Percentiles rank a stretch among this genome's conserved stretches.
Evolutionary conservation across 2,113 vertebrate genomes (phyloP).

Genomic region (Petrocephalus zakoni): DNA sequence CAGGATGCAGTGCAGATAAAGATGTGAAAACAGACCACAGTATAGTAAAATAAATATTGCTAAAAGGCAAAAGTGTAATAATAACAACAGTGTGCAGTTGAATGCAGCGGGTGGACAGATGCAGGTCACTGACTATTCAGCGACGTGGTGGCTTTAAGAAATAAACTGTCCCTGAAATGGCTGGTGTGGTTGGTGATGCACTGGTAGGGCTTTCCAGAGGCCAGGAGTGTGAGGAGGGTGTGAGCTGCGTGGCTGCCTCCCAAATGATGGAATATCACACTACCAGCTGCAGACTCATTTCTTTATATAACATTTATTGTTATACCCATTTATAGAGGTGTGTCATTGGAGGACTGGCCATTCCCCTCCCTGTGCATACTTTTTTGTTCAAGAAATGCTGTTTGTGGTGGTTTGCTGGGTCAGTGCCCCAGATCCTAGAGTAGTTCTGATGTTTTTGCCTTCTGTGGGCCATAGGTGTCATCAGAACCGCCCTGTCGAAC

Average conservation of each 20-base stretch:
- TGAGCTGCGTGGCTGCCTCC: background rate
- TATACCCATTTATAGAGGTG: background rate
- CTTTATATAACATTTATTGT: background rate
- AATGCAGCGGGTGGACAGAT: background rate
- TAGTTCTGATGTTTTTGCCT: background rate
- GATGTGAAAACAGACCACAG: background rate
- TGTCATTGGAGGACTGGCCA: background rate
- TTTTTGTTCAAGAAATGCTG: background rate
- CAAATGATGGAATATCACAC: background rate
- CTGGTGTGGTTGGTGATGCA: background rate
- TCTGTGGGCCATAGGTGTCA: constrained; percentile 65
- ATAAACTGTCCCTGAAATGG: background rate
- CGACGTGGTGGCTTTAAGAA: background rate
- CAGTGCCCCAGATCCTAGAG: background rate
- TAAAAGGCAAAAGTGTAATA: background rate
- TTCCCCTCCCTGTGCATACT: background rate
- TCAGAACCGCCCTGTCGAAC: constrained; percentile 81
- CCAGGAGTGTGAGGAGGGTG: background rate
- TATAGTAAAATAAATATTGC: background rate
- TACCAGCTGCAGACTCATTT: background rate
- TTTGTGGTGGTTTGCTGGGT: background rate
- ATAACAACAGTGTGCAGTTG: background rate
- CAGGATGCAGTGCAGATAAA: background rate
- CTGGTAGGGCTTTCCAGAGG: background rate
- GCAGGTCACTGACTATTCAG: background rate